These are phyloP conservation scores for Cinara cedri DNA, from an alignment of 2,888 invertebrate genomes.

Conservation along the genomic window DNA sequence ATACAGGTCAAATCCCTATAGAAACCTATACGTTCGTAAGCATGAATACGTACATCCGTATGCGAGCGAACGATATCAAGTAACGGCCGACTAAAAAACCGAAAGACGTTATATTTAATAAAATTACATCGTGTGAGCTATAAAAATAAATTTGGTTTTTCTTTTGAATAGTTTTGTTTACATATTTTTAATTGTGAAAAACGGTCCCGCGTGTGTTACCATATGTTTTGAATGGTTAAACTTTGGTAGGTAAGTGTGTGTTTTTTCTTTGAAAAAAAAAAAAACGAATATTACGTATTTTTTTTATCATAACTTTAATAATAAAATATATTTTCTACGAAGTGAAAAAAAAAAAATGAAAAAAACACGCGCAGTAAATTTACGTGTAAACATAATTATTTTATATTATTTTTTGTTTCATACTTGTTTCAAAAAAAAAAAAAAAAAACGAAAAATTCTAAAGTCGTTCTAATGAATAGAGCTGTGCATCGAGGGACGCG, in stretches of 20 bases:
- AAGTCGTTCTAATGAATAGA: not conserved
- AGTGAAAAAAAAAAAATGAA: too few relatives aligned
- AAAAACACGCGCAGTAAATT: not conserved
- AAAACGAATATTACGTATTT: not conserved
- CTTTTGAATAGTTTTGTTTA: not conserved
- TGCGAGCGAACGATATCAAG: not conserved
- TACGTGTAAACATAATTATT: slow-evolving; percentile 3
- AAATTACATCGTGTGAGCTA: too few relatives aligned
- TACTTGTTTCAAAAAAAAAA: not conserved
- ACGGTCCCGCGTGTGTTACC: not conserved
- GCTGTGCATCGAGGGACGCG: not conserved
- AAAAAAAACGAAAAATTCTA: not conserved
- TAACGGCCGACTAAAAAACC: not conserved
- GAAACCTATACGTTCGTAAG: too few relatives aligned
- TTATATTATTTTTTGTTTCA: not conserved
- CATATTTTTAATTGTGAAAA: not conserved
- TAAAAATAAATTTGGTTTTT: too few relatives aligned
- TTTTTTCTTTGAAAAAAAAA: not conserved
- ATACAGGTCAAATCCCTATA: not conserved
- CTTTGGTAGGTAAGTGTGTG: not conserved
- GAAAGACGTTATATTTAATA: not conserved
- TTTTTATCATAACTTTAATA: not conserved
- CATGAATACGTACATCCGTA: too few relatives aligned
- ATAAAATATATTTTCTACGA: too few relatives aligned
- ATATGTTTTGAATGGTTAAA: not conserved